A percentile compares a stretch with the other conserved stretches of the same genome.
These are phyloP conservation scores for Ammodramus savannarum DNA, from an alignment of 2,113 vertebrate genomes.

Conservation along the genomic window DNA sequence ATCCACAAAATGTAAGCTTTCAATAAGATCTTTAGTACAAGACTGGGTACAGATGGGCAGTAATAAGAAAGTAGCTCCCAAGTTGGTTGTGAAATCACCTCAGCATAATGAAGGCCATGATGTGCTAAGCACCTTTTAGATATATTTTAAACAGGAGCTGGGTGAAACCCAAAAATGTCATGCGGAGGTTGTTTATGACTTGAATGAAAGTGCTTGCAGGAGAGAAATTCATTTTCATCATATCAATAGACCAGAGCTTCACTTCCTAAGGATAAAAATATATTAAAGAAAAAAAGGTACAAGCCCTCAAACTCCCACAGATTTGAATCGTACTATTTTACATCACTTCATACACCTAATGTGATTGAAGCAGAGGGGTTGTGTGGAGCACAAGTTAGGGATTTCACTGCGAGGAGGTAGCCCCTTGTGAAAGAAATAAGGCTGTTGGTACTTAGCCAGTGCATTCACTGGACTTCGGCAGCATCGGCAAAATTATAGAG, in stretches of 20 bases:
- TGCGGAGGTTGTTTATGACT: background rate
- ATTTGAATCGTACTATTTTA: background rate
- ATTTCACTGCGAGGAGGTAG: background rate
- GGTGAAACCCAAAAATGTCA: background rate
- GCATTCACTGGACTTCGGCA: background rate
- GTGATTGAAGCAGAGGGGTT: background rate
- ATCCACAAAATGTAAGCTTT: background rate
- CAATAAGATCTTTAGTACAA: background rate
- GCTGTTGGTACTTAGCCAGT: background rate
- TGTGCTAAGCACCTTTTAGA: background rate
- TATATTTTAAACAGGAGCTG: background rate
- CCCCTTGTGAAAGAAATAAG: constrained; percentile 11
- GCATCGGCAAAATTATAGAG: background rate
- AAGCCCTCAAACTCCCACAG: background rate
- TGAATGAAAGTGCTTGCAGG: background rate
- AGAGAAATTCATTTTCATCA: background rate
- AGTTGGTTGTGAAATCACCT: background rate
- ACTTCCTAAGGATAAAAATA: background rate
- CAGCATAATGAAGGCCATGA: background rate
- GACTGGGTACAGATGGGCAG: background rate
- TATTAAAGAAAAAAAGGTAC: background rate
- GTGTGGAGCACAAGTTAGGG: background rate
- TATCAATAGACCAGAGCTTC: background rate
- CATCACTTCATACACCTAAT: background rate
- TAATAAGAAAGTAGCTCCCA: background rate